Conservation (phyloP, 2,113 vertebrate species). For the Cavia porcellus region DNA sequence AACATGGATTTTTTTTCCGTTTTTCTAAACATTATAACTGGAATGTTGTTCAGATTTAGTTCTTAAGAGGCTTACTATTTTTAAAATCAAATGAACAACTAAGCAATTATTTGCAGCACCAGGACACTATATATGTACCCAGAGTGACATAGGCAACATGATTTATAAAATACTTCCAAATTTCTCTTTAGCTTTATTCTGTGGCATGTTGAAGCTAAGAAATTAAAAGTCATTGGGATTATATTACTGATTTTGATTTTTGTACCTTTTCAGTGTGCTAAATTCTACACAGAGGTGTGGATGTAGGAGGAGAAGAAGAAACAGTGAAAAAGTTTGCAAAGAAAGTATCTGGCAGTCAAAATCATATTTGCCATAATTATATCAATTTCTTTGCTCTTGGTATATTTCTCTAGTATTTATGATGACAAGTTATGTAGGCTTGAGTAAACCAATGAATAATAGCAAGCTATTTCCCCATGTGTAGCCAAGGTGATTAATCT, state of each 20-base stretch:
- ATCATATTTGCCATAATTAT: conserved; percentile 27
- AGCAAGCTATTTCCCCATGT: not conserved
- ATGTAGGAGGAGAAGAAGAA: not conserved
- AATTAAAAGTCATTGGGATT: conserved; percentile 52
- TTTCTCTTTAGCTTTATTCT: conserved; percentile 60
- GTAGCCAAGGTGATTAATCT: conserved; percentile 38
- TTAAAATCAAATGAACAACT: conserved; percentile 72
- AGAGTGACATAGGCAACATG: conserved; percentile 43
- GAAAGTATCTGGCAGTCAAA: conserved; percentile 18
- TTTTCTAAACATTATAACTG: conserved; percentile 83
- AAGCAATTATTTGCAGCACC: conserved; percentile 70
- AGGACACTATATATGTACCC: conserved; percentile 50
- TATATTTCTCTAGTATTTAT: conserved; percentile 31
- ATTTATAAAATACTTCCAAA: conserved; percentile 50
- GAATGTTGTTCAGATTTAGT: conserved; percentile 67
- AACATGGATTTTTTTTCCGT: conserved; percentile 75
- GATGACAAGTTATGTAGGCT: not conserved
- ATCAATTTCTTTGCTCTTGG: conserved; percentile 38
- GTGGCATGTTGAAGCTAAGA: conserved; percentile 22
- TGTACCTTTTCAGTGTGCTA: not conserved
- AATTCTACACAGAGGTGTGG: not conserved
- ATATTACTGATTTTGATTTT: not conserved
- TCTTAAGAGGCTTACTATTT: conserved; percentile 66
- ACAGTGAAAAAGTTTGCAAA: conserved; percentile 8
- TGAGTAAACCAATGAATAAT: conserved; percentile 21